Conservation (phyloP, 2,888 invertebrate species). For the Coenonympha arcania region DNA sequence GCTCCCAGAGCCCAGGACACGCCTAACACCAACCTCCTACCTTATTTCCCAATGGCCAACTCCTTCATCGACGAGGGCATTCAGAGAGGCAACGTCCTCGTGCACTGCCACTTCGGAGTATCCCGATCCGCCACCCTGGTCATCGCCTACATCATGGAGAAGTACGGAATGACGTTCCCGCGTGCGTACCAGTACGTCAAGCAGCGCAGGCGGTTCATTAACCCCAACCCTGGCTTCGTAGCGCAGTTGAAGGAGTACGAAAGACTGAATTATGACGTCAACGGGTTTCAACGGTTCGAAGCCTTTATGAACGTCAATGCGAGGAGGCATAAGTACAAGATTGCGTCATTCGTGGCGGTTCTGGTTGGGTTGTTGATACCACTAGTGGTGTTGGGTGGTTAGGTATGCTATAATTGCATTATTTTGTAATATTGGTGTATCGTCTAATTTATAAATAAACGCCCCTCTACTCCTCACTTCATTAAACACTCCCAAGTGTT, state of each 20-base stretch:
- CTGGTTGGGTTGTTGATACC: conserved; percentile 55
- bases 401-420: conserved; percentile 24
- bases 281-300: conserved; percentile 50
- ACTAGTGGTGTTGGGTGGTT: conserved; percentile 52
- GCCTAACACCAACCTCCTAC: conserved; percentile 59
- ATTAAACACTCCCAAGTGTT: too few species aligned
- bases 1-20: conserved; percentile 66
- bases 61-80: conserved; percentile 73
- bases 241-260: conserved; percentile 85
- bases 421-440: conserved; percentile 10
- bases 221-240: conserved; percentile 96
- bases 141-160: conserved; percentile 95
- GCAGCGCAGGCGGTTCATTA: conserved; percentile 88
- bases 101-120: conserved; percentile 97
- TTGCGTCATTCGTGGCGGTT: conserved; percentile 55
- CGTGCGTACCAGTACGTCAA: conserved; percentile 93
- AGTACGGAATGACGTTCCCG: conserved; percentile 84
- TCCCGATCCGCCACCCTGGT: conserved; percentile 95
- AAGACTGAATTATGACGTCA: conserved; percentile 52
- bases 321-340: conserved; percentile 56
- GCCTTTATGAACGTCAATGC: conserved; percentile 59
- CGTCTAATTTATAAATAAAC: conserved; percentile 14
- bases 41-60: conserved; percentile 69
- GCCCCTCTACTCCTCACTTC: too few species aligned
- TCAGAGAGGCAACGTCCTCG: conserved; percentile 80